Evolutionary conservation across 2,888 invertebrate species (phyloP).

Genomic region (Tanypteryx hageni): DNA sequence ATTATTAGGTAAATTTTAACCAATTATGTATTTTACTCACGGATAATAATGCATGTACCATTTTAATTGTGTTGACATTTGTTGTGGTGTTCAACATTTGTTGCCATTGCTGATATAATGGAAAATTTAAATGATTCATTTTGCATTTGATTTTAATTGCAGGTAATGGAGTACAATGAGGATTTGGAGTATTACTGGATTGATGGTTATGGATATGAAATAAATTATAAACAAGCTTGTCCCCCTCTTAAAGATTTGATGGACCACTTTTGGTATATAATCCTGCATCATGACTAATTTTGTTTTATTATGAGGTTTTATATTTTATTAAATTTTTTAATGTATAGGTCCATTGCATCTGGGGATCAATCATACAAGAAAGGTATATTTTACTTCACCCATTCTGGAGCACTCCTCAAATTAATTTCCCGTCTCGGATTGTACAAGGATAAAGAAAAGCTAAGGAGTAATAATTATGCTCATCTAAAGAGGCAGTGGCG

Average conservation of each 20-base stretch:
- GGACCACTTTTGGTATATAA: slow-evolving; percentile 81
- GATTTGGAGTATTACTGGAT: slow-evolving; percentile 89
- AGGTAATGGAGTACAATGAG: slow-evolving; percentile 85
- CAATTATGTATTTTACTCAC: too few species aligned
- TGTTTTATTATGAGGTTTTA: too few species aligned
- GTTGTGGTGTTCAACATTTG: neutral
- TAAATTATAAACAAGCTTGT: slow-evolving; percentile 87
- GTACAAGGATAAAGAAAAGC: slow-evolving; percentile 81
- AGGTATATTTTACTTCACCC: slow-evolving; percentile 85
- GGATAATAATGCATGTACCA: too few species aligned
- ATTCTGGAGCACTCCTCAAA: slow-evolving; percentile 90
- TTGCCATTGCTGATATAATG: too few species aligned
- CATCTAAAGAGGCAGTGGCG: slow-evolving; percentile 78
- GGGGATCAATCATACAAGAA: slow-evolving; percentile 72
- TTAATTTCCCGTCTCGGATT: slow-evolving; percentile 84
- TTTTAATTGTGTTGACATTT: neutral
- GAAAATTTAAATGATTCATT: neutral
- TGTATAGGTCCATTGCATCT: slow-evolving; percentile 68
- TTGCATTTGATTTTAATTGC: slow-evolving; percentile 69
- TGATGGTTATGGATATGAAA: slow-evolving; percentile 87
- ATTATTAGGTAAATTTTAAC: too few species aligned
- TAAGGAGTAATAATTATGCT: slow-evolving; percentile 78
- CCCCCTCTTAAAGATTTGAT: slow-evolving; percentile 84
- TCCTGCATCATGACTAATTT: slow-evolving; percentile 15
- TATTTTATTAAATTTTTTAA: neutral